Conservation (phyloP, 2,797 vertebrate species). For the Coregonus suidteri region DNA sequence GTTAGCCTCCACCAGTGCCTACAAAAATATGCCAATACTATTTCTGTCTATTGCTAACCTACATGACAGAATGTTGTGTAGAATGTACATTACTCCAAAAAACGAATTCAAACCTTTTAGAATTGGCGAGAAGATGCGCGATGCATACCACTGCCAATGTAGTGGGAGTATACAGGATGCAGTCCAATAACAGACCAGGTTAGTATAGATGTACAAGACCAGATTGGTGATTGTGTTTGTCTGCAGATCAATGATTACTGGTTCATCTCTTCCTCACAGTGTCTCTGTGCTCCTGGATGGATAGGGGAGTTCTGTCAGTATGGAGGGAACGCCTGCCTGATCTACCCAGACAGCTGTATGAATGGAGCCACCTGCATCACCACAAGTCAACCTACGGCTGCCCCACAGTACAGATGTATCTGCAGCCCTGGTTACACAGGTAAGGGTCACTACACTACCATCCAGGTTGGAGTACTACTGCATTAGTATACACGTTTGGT, state of each 20-base stretch:
- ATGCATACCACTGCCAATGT: neutral
- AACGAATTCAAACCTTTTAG: no score
- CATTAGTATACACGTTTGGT: neutral
- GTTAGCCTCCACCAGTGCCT: no score
- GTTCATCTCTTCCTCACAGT: constrained; percentile 58
- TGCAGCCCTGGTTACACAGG: constrained; percentile 76
- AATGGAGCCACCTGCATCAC: constrained; percentile 76
- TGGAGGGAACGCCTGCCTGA: constrained; percentile 75
- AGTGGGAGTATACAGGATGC: neutral
- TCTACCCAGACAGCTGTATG: constrained; percentile 70
- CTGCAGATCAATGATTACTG: neutral
- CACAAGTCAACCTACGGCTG: constrained; percentile 61
- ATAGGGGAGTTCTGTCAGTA: constrained; percentile 78
- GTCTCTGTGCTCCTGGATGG: constrained; percentile 76
- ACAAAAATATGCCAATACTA: no score
- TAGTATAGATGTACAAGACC: neutral
- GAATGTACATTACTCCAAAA: no score
- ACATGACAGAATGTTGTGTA: no score
- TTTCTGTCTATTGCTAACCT: no score
- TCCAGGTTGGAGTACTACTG: no score
- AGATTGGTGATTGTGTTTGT: neutral
- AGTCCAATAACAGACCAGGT: neutral
- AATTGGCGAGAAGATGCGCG: no score
- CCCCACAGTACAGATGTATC: constrained; percentile 69
- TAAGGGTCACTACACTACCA: constrained; percentile 50